Base-by-base conservation (phyloP, 2,888 invertebrate species). In the Gastrophysa polygoni region DNA sequence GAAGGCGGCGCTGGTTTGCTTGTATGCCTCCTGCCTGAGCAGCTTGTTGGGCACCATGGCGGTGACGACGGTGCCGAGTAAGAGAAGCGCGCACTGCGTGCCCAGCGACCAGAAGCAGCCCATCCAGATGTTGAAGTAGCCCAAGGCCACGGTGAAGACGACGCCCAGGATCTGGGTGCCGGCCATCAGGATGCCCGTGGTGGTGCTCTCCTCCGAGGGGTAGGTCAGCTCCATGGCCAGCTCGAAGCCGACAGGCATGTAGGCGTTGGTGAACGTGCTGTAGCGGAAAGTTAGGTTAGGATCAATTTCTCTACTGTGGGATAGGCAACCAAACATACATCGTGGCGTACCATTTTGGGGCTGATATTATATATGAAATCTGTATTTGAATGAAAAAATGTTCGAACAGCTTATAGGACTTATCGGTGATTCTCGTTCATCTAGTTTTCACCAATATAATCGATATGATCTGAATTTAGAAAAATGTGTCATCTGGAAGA, bases 51-150 rank as follows among this genome's bases (percentile, higher is more conserved):
- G 72, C 16, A 76, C 63, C 44, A 70, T 67, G 7, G 55, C 57
- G 3, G 76, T 77, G 5, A 75, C 62, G 2, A 72, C 46, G 1
- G 72, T 68, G 10, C 75, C 75, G 34, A 75, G 6, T 8, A 70
- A 49, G 21, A 77, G 52, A 8, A 73, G 50, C 2, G 59, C 28
- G 11, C 63, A 64, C 59, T 72, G 72, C 34, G 68, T 69, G 0
- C 57, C 63, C 20, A 76, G 58, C 0, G 74, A 56, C 77, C 75
- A 76, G 56, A 73, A 73, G 28, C 70, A 64, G 5, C 73, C 75
- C 47, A 70, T 57, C 50, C 50, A 61, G 24, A 62, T 17, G 59
- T 71, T 71, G 17, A 76, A 57, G 38, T 67, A 66, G 4, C 73
- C 73, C 46, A 69, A 44, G 29, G 43, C 62, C 16, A 68, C 46